Evolutionary conservation across 2,113 vertebrate species (phyloP), one percentile per base, ranked within the genome.

Genomic region (Bos taurus): DNA sequence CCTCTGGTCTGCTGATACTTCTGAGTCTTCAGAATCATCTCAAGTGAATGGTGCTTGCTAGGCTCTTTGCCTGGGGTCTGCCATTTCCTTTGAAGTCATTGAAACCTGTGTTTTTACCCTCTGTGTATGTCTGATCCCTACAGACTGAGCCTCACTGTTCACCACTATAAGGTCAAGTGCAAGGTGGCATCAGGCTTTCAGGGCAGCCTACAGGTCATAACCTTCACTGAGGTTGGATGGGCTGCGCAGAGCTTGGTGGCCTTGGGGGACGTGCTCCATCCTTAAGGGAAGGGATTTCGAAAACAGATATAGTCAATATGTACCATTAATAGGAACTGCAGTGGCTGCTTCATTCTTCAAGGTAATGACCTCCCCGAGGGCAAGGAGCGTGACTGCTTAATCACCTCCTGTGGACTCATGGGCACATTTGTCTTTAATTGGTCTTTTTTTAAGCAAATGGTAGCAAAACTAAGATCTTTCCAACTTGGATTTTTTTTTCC

Each of bases 401-500:
- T 96, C 90, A 94, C 88, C 78, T 88, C 62, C 67, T 28, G 33
- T 33, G 78, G 92, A 94, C 92, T 97, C 60, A 7, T 28, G 46
- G 97, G 64, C 36, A 62, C 85, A 93, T 97, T 96, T 77, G 92
- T 95, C 91, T 97, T 95, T 95, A 87, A 96, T 87, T 8, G 26
- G 16, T 88, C 88, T 92, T 46, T 88, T 74, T 48, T 40, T 82
- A 88, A 95, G 90, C 33, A 82, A 97, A 93, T 92, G 82, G 77
- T 64, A 84, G 88, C 43, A 95, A 97, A 96, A 82, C 54, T 88
- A 71, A 98, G 77, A 59, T 86, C 88, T 94, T 87, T 52, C n/a
- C 48, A 17, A 92, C 78, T 95, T 88, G 84, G 7, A 95, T 71
- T 80, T 92, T 54, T 84, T 90, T 85, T 92, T 52, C 85, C 88